Percentiles rank a stretch among this genome's conserved stretches.
Conservation (phyloP, 2,888 invertebrate genomes). For the Parasteatoda lunata region DNA sequence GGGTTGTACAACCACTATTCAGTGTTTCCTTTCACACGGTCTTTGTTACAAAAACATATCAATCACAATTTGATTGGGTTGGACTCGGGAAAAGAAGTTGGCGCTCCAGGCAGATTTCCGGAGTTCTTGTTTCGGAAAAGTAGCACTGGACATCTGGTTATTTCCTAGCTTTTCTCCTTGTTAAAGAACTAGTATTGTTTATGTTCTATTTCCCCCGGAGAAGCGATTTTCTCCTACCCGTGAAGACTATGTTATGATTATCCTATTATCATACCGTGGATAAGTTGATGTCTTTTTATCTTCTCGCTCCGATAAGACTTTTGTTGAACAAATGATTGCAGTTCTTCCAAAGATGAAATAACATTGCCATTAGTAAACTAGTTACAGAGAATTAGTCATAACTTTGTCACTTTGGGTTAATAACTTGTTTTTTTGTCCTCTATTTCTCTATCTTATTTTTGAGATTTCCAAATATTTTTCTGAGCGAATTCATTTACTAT, state of each 20-base stretch:
- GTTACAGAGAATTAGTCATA: not conserved
- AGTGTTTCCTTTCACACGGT: conserved; percentile 60
- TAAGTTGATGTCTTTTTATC: conserved; percentile 16
- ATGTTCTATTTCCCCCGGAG: not conserved
- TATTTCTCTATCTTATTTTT: too few relatives aligned
- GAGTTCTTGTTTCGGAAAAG: conserved; percentile 29
- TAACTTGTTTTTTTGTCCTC: too few relatives aligned
- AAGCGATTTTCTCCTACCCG: not conserved
- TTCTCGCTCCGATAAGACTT: conserved; percentile 24
- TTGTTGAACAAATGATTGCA: conserved; percentile 35
- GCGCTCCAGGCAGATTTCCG: conserved; percentile 24
- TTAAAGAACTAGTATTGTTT: conserved; percentile 2
- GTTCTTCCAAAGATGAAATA: not conserved
- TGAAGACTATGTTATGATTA: conserved; percentile 17
- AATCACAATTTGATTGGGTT: conserved; percentile 66
- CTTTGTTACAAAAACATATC: conserved; percentile 69
- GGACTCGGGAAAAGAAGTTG: conserved; percentile 31
- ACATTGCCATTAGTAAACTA: not conserved
- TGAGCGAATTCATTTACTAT: too few relatives aligned
- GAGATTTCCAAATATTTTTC: too few relatives aligned
- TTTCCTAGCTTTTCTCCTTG: conserved; percentile 21
- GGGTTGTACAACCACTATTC: conserved; percentile 21
- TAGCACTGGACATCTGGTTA: conserved; percentile 57
- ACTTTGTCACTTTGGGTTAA: too few relatives aligned
- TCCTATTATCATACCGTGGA: conserved; percentile 2